Percentiles rank a stretch among this genome's conserved stretches.
These are phyloP conservation scores for Oncorhynchus gorbuscha DNA, from an alignment of 2,113 vertebrate species.

Conservation along the genomic window DNA sequence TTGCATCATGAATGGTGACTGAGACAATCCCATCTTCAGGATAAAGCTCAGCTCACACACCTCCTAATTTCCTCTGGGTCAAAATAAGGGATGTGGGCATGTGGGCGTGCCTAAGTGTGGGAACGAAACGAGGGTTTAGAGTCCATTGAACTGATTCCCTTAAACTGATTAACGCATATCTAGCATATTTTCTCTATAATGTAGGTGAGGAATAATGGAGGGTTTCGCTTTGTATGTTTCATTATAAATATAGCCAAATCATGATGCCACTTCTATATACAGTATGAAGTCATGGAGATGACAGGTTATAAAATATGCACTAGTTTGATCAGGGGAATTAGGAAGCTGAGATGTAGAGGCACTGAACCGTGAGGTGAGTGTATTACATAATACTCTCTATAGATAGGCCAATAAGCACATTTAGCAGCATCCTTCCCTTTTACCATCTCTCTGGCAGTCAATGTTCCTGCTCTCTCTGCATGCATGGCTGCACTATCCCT, in stretches of 20 bases:
- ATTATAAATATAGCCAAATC: neutral
- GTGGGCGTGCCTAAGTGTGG: neutral
- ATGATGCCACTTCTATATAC: neutral
- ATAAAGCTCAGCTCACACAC: slow-evolving; percentile 3
- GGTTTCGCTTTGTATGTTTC: neutral
- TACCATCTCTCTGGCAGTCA: neutral
- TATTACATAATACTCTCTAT: neutral
- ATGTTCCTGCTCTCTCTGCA: neutral
- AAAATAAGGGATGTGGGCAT: neutral
- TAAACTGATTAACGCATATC: neutral
- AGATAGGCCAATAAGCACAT: neutral
- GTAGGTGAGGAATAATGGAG: neutral
- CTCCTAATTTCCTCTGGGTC: slow-evolving; percentile 3
- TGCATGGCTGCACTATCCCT: neutral
- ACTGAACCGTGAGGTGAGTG: too few species aligned
- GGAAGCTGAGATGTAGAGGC: neutral
- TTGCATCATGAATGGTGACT: neutral
- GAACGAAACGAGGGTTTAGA: neutral
- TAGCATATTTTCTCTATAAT: neutral
- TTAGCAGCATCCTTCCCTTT: neutral
- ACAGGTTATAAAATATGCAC: neutral
- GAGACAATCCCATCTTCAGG: slow-evolving; percentile 2
- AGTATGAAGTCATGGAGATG: neutral
- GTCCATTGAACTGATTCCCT: neutral
- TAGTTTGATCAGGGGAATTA: neutral